These are phyloP conservation scores for Pseudobourletiella spinata DNA, from an alignment of 1,140 invertebrate species.

Conservation along the genomic window DNA sequence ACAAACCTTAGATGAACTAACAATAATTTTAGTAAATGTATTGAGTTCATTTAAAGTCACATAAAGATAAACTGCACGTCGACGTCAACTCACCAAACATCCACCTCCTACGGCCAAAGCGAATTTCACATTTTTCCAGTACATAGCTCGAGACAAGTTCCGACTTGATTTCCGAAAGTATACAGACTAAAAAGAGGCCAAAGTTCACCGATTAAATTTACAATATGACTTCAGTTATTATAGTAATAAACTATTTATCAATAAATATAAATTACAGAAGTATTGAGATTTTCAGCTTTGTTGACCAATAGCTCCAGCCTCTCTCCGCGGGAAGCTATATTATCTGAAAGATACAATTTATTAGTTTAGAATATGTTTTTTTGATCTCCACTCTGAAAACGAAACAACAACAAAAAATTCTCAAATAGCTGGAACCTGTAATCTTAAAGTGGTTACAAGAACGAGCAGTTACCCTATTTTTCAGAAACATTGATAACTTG, in stretches of 20 bases:
- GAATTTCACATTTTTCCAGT: constrained; percentile 89
- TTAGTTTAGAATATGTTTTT: too few relatives aligned
- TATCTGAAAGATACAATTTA: constrained; percentile 55
- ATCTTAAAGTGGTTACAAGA: too few relatives aligned
- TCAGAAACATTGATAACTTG: too few relatives aligned
- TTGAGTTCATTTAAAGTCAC: too few relatives aligned
- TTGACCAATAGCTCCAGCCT: constrained; percentile 77
- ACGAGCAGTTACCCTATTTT: too few relatives aligned
- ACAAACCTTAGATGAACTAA: too few relatives aligned
- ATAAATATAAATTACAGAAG: constrained; percentile 53
- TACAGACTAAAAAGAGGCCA: constrained; percentile 58
- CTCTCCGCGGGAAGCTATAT: constrained; percentile 74
- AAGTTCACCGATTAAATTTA: too few relatives aligned
- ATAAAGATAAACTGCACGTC: too few relatives aligned
- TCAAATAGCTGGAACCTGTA: too few relatives aligned
- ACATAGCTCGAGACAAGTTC: constrained; percentile 73
- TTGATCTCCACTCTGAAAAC: too few relatives aligned
- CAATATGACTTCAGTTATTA: background rate
- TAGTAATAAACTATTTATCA: background rate
- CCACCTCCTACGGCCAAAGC: constrained; percentile 66
- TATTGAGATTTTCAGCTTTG: constrained; percentile 80
- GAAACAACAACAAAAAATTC: too few relatives aligned
- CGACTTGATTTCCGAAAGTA: constrained; percentile 76
- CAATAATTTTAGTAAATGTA: too few relatives aligned
- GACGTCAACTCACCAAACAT: constrained; percentile 58